Evolutionary conservation across 2,888 invertebrate species (phyloP).

Genomic region (Sesamia inferens): DNA sequence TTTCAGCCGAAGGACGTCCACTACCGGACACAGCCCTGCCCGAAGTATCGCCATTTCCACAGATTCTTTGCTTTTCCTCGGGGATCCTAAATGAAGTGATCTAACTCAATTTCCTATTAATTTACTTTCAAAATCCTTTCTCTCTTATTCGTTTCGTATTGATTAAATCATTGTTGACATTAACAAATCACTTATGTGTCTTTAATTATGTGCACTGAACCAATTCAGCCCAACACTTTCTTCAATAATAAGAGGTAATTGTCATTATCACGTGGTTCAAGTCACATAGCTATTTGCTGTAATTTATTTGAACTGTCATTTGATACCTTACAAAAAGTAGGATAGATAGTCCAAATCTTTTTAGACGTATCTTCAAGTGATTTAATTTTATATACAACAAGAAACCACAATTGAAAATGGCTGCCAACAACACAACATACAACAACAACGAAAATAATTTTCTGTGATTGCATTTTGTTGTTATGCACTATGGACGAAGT

Average conservation of each 20-base stretch:
- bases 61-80: too few species aligned
- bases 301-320: slow-evolving; percentile 24
- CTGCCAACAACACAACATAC: too few species aligned
- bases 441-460: not conserved
- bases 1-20: too few species aligned
- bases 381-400: not conserved
- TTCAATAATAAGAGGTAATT: slow-evolving; percentile 42
- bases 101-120: not conserved
- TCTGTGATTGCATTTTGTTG: not conserved
- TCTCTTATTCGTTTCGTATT: slow-evolving; percentile 9
- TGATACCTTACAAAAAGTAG: not conserved
- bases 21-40: too few species aligned
- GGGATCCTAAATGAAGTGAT: not conserved
- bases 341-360: not conserved
- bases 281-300: slow-evolving; percentile 18
- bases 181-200: slow-evolving; percentile 27
- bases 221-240: slow-evolving; percentile 47
- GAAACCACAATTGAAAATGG: too few species aligned
- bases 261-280: slow-evolving; percentile 37
- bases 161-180: slow-evolving; percentile 23
- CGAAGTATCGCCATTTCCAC: too few species aligned
- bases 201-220: slow-evolving; percentile 41
- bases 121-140: not conserved
- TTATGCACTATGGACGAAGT: not conserved
- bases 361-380: not conserved